Evolutionary conservation across 2,888 invertebrate species (phyloP), one percentile per base, ranked within the genome.

Genomic region (Amiota mariae): DNA sequence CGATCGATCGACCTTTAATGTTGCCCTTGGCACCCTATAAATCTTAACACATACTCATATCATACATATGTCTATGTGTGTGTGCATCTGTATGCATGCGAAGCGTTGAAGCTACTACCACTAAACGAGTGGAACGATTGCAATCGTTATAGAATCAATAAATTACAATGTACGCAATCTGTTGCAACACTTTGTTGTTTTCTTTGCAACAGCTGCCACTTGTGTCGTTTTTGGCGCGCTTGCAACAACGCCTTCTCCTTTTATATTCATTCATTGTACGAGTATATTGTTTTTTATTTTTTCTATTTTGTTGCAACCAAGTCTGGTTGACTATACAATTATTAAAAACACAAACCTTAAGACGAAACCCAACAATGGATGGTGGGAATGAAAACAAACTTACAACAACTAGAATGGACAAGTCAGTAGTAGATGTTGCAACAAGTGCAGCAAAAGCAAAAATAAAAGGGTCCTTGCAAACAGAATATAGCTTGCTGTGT

Each of bases 151-250:
- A 24, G 36, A 63, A 63, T 63, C 63, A 63, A 63, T 63, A 63
- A 63, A 63, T 63, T 36, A 63, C n/a, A 63, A 63, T 63, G 63
- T 63, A 13, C 9, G 36, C 63, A 63, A 63, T 63, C 63, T 63
- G 8, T 4, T 63, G 63, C 46, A 24, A 51, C 54, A 51, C 54
- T 51, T n/a, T n/a, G 12, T n/a, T n/a, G 12, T 51, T 51, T 51
- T n/a, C 2, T 51, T 51, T n/a, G 54, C n/a, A 51, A 12, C 54
- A 51, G 54, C 12, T 51, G 13, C 54, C 12, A n/a, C n/a, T 51
- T 51, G 54, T 36, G 36, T 36, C 36, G 63, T 63, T 12, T n/a
- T 63, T 63, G n/a, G 63, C 20, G 63, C 36, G 63, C 63, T 63
- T 63, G 63, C 63, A 63, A 46, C 63, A 63, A 24, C 63, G 20